Conservation (phyloP, 2,113 vertebrate species). For the Silurus glanis region DNA sequence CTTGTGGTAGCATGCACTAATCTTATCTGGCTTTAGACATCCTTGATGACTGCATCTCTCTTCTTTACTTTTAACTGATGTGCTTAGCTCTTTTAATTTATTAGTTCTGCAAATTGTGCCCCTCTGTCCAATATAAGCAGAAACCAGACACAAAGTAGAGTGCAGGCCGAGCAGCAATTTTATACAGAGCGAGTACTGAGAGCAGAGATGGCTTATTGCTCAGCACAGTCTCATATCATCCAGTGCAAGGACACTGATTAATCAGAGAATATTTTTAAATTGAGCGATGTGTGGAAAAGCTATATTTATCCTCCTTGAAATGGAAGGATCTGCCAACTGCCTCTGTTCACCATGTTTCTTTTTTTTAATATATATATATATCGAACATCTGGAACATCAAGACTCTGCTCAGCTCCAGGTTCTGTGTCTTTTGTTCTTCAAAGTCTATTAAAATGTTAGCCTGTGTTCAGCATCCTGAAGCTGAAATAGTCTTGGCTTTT, state of each 20-base stretch:
- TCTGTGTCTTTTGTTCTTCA: background rate
- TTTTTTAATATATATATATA: background rate
- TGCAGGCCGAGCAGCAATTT: slow-evolving; percentile 1
- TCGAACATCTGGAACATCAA: slow-evolving; percentile 1
- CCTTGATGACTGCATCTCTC: slow-evolving; percentile 4
- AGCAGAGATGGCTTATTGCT: background rate
- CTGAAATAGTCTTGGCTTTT: slow-evolving; percentile 40
- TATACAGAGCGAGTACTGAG: background rate
- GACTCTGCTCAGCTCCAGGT: background rate
- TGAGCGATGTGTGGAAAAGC: background rate
- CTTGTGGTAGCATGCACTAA: background rate
- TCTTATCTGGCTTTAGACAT: background rate
- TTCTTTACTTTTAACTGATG: background rate
- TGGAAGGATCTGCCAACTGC: background rate
- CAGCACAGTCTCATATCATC: slow-evolving; percentile 8
- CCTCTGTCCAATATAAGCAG: background rate
- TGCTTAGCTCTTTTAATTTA: background rate
- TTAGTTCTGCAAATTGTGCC: background rate
- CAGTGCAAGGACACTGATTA: slow-evolving; percentile 31
- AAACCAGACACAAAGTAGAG: background rate
- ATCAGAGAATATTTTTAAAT: slow-evolving; percentile 24
- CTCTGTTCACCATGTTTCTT: background rate
- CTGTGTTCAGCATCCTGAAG: background rate
- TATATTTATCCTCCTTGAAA: slow-evolving; percentile 21
- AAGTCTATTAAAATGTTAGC: background rate